Conservation (phyloP, 2,113 vertebrate species). For the Cnemophilus loriae region DNA sequence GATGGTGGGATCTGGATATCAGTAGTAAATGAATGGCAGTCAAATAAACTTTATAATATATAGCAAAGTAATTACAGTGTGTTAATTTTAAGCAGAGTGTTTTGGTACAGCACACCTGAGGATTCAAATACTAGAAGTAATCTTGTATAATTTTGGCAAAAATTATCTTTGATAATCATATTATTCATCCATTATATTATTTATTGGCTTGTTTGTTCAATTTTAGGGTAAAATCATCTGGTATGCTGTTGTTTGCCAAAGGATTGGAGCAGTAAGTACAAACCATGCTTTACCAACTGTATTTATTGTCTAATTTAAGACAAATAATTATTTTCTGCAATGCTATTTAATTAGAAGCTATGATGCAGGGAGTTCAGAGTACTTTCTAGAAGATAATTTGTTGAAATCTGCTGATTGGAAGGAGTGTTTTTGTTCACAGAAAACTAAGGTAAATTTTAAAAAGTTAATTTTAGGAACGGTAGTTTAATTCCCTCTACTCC, state of each 20-base stretch:
- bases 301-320: neutral
- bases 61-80: neutral
- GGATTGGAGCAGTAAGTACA: conserved; percentile 13
- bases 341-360: neutral
- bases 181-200: neutral
- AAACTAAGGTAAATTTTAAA: neutral
- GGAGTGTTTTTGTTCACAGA: neutral
- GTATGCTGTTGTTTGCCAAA: conserved; percentile 31
- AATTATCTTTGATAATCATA: neutral
- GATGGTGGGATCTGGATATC: neutral
- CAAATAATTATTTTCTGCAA: neutral
- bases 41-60: neutral
- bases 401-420: neutral
- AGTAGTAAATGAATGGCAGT: neutral
- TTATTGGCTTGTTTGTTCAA: neutral
- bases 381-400: neutral
- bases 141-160: neutral
- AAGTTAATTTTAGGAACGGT: neutral
- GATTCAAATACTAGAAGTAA: neutral
- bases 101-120: neutral
- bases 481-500: neutral
- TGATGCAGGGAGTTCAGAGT: neutral
- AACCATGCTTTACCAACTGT: neutral
- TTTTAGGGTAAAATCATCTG: conserved; percentile 6
- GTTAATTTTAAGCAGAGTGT: neutral